These are phyloP conservation scores for Hermaeophaga mercurialis DNA, from an alignment of 2,888 invertebrate species.

Conservation along the genomic window DNA sequence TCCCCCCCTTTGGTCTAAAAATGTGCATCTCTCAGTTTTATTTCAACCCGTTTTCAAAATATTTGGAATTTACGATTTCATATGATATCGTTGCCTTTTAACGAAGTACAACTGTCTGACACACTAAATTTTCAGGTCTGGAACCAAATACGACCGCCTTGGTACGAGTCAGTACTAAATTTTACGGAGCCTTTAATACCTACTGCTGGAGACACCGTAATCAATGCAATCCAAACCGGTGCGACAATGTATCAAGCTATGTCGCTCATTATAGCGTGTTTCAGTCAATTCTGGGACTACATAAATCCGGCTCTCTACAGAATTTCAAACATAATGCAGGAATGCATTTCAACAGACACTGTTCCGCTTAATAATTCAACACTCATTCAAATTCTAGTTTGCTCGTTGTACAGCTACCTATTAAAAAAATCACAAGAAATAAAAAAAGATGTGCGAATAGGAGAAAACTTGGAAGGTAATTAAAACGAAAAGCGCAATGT, in stretches of 20 bases:
- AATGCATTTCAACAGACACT: conserved; percentile 71
- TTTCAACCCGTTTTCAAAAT: too few species aligned
- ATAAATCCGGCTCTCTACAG: conserved; percentile 65
- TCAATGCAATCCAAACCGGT: conserved; percentile 73
- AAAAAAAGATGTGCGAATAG: conserved; percentile 43
- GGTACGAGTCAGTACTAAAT: conserved; percentile 74
- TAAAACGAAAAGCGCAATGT: too few species aligned
- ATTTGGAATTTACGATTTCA: too few species aligned
- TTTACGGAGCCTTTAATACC: conserved; percentile 67
- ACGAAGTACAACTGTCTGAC: too few species aligned
- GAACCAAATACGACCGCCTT: conserved; percentile 79
- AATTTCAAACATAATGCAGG: conserved; percentile 65
- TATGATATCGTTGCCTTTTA: too few species aligned
- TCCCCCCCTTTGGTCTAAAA: too few species aligned
- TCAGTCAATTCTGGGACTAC: conserved; percentile 72
- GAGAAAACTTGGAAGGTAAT: conserved; percentile 16
- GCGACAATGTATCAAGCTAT: conserved; percentile 83
- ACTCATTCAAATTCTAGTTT: conserved; percentile 71
- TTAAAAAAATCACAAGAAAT: conserved; percentile 59
- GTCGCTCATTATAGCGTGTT: conserved; percentile 73
- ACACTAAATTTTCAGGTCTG: conserved; percentile 64
- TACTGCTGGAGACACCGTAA: conserved; percentile 69
- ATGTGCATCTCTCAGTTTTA: too few species aligned
- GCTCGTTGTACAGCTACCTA: conserved; percentile 69
- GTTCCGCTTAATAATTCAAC: conserved; percentile 74